Conservation (phyloP, 1,140 invertebrate genomes). For the Ectropis grisescens region DNA sequence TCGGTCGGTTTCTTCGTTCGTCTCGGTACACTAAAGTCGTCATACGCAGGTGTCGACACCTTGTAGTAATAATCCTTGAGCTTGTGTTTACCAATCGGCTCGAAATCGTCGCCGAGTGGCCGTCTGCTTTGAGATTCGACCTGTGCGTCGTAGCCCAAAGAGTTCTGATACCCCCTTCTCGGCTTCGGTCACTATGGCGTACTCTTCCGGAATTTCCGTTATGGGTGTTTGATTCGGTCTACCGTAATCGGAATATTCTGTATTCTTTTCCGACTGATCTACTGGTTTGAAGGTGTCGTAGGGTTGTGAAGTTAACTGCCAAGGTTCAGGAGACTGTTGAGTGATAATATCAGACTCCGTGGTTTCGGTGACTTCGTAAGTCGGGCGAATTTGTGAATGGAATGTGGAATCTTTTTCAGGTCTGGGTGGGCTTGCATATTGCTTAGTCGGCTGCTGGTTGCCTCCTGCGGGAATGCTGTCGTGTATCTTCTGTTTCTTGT, state of each 20-base stretch:
- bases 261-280: conserved; percentile 30
- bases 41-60: conserved; percentile 46
- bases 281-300: conserved; percentile 29
- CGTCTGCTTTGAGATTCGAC: conserved; percentile 54
- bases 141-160: conserved; percentile 40
- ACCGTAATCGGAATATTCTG: conserved; percentile 23
- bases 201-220: conserved; percentile 43
- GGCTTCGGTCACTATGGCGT: conserved; percentile 48
- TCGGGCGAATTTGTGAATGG: conserved; percentile 30
- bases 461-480: conserved; percentile 36
- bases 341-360: conserved; percentile 35
- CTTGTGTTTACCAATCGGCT: conserved; percentile 52
- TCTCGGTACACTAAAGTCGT: conserved; percentile 29
- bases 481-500: conserved; percentile 36
- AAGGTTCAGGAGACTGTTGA: conserved; percentile 28
- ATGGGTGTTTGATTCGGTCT: conserved; percentile 12
- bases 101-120: conserved; percentile 50
- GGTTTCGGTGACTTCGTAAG: conserved; percentile 62
- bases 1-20: conserved; percentile 55
- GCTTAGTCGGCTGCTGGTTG: conserved; percentile 42
- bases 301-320: conserved; percentile 30
- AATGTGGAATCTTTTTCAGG: conserved; percentile 23
- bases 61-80: conserved; percentile 61
- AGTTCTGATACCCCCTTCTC: conserved; percentile 47
- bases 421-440: conserved; percentile 34